These are phyloP conservation scores for Tetragnatha montana DNA, from an alignment of 2,888 invertebrate species.

Conservation along the genomic window DNA sequence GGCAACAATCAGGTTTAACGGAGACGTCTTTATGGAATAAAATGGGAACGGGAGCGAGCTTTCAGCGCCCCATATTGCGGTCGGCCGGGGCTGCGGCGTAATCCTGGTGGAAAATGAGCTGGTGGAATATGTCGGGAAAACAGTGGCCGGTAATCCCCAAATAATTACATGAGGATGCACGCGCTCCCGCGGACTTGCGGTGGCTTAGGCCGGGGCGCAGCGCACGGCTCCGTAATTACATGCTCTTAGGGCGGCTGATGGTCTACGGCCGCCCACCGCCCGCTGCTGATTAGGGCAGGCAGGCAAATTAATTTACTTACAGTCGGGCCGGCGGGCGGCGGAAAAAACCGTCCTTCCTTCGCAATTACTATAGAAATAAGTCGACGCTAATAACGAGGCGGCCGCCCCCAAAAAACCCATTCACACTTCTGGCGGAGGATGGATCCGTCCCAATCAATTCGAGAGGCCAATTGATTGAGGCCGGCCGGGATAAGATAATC, in stretches of 20 bases:
- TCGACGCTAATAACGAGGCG: too few species aligned
- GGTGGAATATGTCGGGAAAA: slow-evolving; percentile 69
- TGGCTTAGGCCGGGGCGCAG: slow-evolving; percentile 66
- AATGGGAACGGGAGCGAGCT: slow-evolving; percentile 56
- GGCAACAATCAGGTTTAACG: slow-evolving; percentile 65
- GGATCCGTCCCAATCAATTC: too few species aligned
- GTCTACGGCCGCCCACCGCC: slow-evolving; percentile 57
- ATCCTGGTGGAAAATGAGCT: slow-evolving; percentile 71
- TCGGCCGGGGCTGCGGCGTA: slow-evolving; percentile 65
- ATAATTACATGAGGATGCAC: slow-evolving; percentile 71
- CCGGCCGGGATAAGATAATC: too few species aligned
- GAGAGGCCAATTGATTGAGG: too few species aligned
- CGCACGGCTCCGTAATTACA: slow-evolving; percentile 69
- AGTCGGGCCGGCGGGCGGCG: slow-evolving; percentile 34
- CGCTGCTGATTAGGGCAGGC: slow-evolving; percentile 63
- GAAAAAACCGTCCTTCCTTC: neutral
- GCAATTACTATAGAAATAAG: too few species aligned
- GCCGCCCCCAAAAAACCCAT: too few species aligned
- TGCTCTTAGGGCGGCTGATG: slow-evolving; percentile 70
- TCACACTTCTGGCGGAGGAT: too few species aligned
- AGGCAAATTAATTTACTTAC: slow-evolving; percentile 70
- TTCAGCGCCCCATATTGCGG: slow-evolving; percentile 14
- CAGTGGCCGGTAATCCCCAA: slow-evolving; percentile 71
- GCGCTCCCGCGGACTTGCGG: slow-evolving; percentile 70
- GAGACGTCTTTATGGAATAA: slow-evolving; percentile 69